Base-by-base conservation (phyloP, 2,888 invertebrate genomes). In the Trachelus stipa region DNA sequence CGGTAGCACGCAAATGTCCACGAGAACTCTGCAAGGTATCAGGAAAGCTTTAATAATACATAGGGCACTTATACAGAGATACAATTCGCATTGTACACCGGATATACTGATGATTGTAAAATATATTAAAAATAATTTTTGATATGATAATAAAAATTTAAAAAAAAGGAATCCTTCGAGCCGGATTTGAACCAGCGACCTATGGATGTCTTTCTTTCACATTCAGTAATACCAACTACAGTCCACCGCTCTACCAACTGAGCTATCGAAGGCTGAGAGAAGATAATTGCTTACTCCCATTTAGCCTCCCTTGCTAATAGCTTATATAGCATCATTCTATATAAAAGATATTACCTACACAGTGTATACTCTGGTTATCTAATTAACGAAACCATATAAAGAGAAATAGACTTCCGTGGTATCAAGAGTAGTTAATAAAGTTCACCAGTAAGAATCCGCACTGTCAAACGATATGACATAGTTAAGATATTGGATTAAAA, bases 211-310 rank as follows among this genome's bases (percentile, higher is more conserved):
- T 81, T 68, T 83, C 90, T 81, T 68, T 75, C 9, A 33, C 15
- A 68, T 73, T 75, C 6, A 37, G 3, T 23, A 34, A 12, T 40
- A 73, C 89, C 91, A 84, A 91, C 91, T 91, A 91, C 91, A 91
- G 91, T 91, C 91, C 91, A 91, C 91, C 91, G 91, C 91, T 91
- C 91, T 91, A 91, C 91, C 91, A 91, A 91, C 91, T 91, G 91
- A 91, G 90, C 91, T 91, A 91, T 91, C 91, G 91, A 91, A 91
- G 91, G 91, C 76, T 79, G 74, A 0, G 33, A 73, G 77, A 76
- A 81, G 73, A 79, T 74, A 68, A 3, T n/a, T 73, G 79, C 31
- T 79, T 81, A 31, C 23, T 23, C 12, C 0, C 23, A 0, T 12
- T 68, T 76, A 40, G n/a, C 2, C 9, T 9, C 9, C 23, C 23